Percentiles rank a stretch among this genome's conserved stretches.
Conservation (phyloP, 2,113 vertebrate genomes). For the Psephotus haematonotus region DNA sequence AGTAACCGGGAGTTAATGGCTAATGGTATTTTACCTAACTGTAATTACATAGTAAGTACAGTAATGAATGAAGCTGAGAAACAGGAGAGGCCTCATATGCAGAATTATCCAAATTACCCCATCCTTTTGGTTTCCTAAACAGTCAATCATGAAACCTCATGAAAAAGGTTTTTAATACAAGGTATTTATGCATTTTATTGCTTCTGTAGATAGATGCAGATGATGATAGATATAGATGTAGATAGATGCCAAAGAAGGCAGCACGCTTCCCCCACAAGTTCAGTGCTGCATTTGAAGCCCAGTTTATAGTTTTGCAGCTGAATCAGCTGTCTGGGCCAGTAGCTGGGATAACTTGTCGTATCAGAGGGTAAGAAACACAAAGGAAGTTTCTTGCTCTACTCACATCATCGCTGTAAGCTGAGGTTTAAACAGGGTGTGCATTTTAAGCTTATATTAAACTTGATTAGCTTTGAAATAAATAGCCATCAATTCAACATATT, state of each 20-base stretch:
- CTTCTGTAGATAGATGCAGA: background rate
- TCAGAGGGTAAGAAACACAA: background rate
- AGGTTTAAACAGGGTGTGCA: background rate
- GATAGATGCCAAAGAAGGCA: background rate
- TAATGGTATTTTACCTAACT: background rate
- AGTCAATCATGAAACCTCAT: background rate
- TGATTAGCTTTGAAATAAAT: background rate
- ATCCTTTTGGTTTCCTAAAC: background rate
- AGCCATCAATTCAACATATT: background rate
- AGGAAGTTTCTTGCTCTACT: background rate
- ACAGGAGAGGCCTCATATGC: background rate
- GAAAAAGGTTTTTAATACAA: background rate
- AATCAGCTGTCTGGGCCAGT: background rate
- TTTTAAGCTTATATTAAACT: background rate
- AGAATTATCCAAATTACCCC: background rate
- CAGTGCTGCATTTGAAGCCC: background rate
- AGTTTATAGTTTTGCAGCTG: background rate
- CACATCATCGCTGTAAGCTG: fast-evolving
- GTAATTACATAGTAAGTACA: background rate
- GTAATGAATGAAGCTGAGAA: background rate
- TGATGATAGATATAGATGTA: no score
- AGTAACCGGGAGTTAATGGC: constrained; percentile 6
- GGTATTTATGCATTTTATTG: background rate
- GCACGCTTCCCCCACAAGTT: background rate
- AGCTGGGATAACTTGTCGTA: background rate